Base-by-base conservation (phyloP, 1,140 invertebrate species). In the Atta texana region DNA sequence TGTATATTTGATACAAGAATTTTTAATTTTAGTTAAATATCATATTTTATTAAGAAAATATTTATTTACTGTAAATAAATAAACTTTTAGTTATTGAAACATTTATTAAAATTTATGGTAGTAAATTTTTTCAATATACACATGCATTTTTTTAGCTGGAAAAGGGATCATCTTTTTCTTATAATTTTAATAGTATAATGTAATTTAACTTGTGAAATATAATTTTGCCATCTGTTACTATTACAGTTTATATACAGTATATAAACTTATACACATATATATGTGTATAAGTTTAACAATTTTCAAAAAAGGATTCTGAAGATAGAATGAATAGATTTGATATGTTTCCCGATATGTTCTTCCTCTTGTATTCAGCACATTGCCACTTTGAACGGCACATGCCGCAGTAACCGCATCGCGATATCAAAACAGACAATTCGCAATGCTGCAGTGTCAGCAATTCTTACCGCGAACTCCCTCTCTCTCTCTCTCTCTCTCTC, bases 371-470 rank as follows among this genome's bases (percentile, higher is more conserved):
- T 72, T 28, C 18, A 55, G 71, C 0, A 34, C n/a, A 18, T 21
- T 18, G 16, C n/a, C 31, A 55, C 2, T 74, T 34, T 31, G 53
- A 28, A 21, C 34, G 24, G 34, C 7, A 34, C 55, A 2, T 10
- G n/a, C 4, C 18, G 28, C 53, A 59, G 31, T 12, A 57, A 39
- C 7, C 18, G 53, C 69, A 31, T 28, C 24, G 24, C 24, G 14
- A 76, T 21, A 61, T 76, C 74, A 61, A 61, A 76, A 61, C 55
- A 76, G 55, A 76, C 72, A 44, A 21, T 76, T 61, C 16, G 34
- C 55, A 59, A 16, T 10, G n/a, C 34, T 10, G 64, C 34, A 44
- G 21, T 76, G 34, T 76, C 74, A 76, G 74, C 55, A 44, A 59
- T 57, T 76, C 21, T 59, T 34, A n/a, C 51, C 51, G 16, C 49